Evolutionary conservation across 2,888 invertebrate genomes (phyloP).

Genomic region (Epirrhoe tristata): DNA sequence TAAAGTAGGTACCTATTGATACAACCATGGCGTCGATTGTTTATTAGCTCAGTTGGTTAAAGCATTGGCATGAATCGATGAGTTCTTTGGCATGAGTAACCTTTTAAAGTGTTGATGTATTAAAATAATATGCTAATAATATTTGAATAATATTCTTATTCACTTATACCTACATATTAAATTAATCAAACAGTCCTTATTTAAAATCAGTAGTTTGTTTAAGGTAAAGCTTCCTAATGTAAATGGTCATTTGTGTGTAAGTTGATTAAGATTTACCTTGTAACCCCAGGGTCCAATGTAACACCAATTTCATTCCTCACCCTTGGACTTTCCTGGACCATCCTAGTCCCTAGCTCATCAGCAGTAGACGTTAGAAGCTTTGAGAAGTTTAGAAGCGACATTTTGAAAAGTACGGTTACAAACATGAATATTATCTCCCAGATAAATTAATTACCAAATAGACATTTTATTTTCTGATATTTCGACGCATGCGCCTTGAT

Average conservation of each 20-base stretch:
- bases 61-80: no score
- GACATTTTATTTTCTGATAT: no score
- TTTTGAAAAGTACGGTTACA: no score
- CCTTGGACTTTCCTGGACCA: conserved; percentile 79
- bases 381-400: conserved; percentile 36
- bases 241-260: conserved; percentile 47
- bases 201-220: conserved; percentile 29
- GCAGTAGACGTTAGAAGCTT: conserved; percentile 66
- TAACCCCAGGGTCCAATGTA: conserved; percentile 80
- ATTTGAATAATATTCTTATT: neutral
- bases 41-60: no score
- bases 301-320: conserved; percentile 76
- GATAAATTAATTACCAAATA: no score
- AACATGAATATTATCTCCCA: no score
- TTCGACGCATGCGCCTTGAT: no score
- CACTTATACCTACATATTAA: neutral
- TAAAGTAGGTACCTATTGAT: no score
- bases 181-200: conserved; percentile 28
- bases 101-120: no score
- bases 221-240: conserved; percentile 42
- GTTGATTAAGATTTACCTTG: conserved; percentile 50
- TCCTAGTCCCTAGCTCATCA: conserved; percentile 56
- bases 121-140: no score
- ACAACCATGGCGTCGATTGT: no score
- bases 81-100: no score